These are phyloP conservation scores for Cephonodes hylas DNA, from an alignment of 2,888 invertebrate species.

Conservation along the genomic window DNA sequence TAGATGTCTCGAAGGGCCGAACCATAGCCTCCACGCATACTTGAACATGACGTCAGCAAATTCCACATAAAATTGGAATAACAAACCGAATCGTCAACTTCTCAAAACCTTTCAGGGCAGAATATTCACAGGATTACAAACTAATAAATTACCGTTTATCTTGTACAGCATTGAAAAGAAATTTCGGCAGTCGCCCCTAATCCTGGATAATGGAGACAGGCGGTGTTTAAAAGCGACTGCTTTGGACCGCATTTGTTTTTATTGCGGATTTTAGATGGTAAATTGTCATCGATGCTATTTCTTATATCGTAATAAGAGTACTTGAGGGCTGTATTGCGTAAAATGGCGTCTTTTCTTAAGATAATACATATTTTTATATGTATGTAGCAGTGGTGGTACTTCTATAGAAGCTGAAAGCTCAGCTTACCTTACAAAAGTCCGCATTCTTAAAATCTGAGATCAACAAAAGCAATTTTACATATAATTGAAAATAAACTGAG, in stretches of 20 bases:
- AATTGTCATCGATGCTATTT: neutral
- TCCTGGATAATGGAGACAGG: conserved; percentile 40
- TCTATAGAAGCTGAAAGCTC: too few relatives aligned
- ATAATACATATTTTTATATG: too few relatives aligned
- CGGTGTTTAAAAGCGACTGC: neutral
- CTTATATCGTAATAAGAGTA: neutral
- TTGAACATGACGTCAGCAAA: neutral
- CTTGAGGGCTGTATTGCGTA: neutral
- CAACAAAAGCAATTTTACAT: too few relatives aligned
- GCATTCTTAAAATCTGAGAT: too few relatives aligned
- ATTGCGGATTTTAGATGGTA: neutral
- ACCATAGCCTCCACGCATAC: too few relatives aligned
- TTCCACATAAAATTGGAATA: neutral
- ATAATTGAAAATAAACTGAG: too few relatives aligned
- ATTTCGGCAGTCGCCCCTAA: conserved; percentile 40
- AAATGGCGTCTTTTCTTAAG: neutral
- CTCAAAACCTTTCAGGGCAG: conserved; percentile 23
- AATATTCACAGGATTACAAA: conserved; percentile 20
- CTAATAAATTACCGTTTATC: conserved; percentile 41
- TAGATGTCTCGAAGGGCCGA: too few relatives aligned
- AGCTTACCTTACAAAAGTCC: too few relatives aligned
- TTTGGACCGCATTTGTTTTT: neutral
- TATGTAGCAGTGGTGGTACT: too few relatives aligned
- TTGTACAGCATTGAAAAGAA: conserved; percentile 46
- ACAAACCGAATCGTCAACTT: conserved; percentile 10